Evolutionary conservation across 2,888 invertebrate species (phyloP).

Genomic region (Pemphredon lugubris): DNA sequence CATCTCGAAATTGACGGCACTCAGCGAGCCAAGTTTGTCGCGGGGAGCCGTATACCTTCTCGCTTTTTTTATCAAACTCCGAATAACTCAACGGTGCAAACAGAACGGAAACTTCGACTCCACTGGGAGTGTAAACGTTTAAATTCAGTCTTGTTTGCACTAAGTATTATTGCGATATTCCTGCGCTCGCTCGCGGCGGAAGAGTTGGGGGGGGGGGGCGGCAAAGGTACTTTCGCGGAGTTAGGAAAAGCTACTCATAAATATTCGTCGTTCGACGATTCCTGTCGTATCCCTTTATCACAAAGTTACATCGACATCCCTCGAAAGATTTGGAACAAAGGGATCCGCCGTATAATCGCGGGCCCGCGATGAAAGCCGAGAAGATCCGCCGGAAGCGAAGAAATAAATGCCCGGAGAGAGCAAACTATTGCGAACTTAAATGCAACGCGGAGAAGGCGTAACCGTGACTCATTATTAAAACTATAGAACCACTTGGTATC

Average conservation of each 20-base stretch:
- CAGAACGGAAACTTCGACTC: conserved; percentile 45
- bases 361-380: no score
- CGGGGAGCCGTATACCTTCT: not conserved
- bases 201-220: conserved; percentile 19
- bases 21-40: not conserved
- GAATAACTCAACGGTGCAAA: conserved; percentile 39
- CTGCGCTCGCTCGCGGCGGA: conserved; percentile 8
- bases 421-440: no score
- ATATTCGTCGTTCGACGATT: conserved; percentile 29
- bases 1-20: not conserved
- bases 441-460: no score
- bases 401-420: no score
- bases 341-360: no score
- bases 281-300: not conserved
- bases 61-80: conserved; percentile 4
- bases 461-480: no score
- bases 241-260: conserved; percentile 29
- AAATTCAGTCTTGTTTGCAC: conserved; percentile 46
- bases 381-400: no score
- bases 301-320: not conserved
- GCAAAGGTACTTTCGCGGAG: conserved; percentile 5
- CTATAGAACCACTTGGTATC: no score
- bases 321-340: not conserved
- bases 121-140: conserved; percentile 43
- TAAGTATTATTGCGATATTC: conserved; percentile 57